A percentile compares a stretch with the other conserved stretches of the same genome.
Conservation (phyloP, 2,888 invertebrate genomes). For the Parasteatoda lunata region DNA sequence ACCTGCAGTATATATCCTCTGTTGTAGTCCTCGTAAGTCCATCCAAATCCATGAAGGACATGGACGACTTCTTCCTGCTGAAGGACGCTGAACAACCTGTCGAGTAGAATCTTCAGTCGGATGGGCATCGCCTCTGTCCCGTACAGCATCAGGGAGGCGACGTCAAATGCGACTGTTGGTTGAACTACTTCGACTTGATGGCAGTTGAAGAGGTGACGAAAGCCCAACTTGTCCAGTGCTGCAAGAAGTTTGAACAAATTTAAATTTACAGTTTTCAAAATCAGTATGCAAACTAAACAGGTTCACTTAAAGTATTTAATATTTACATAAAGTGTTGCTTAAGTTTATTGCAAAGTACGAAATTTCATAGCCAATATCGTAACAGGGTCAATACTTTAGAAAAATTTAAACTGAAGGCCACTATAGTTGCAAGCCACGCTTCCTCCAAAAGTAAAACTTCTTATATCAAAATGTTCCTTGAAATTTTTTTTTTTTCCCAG, state of each 20-base stretch:
- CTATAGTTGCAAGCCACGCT: too few species aligned
- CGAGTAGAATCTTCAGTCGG: constrained; percentile 83
- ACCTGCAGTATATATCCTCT: constrained; percentile 86
- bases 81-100: constrained; percentile 83
- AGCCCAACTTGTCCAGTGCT: constrained; percentile 75
- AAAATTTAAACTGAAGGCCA: too few species aligned
- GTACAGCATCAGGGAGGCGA: constrained; percentile 84
- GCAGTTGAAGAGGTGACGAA: constrained; percentile 73
- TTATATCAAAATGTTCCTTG: too few species aligned
- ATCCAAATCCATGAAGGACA: constrained; percentile 84
- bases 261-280: too few species aligned
- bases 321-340: too few species aligned
- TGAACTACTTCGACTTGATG: constrained; percentile 70
- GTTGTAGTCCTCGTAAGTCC: constrained; percentile 85
- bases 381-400: too few species aligned
- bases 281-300: too few species aligned
- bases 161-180: constrained; percentile 81
- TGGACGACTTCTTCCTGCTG: constrained; percentile 83
- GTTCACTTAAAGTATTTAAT: too few species aligned
- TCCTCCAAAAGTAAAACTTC: too few species aligned
- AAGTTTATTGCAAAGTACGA: too few species aligned
- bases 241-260: background rate
- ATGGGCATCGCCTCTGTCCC: constrained; percentile 85
- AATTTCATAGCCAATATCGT: too few species aligned
- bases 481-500: too few species aligned